Evolutionary conservation across 2,888 invertebrate species (phyloP).

Genomic region (Pycnomerus fuliginosus): DNA sequence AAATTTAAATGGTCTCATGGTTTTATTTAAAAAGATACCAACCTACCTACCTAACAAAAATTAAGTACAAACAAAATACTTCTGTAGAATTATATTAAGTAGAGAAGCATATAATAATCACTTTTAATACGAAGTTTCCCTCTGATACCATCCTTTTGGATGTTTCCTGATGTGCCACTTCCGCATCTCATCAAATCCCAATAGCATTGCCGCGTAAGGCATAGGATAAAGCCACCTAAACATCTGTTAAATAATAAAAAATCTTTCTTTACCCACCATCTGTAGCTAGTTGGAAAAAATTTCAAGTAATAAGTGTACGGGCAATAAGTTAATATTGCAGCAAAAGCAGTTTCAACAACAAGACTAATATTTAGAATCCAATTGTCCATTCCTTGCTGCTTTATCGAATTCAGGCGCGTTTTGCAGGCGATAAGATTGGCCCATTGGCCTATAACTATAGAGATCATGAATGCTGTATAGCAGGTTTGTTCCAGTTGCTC

Average conservation of each 20-base stretch:
- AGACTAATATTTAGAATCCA: slow-evolving; percentile 64
- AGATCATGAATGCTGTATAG: slow-evolving; percentile 80
- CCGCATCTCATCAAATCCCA: slow-evolving; percentile 73
- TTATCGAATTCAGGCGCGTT: slow-evolving; percentile 71
- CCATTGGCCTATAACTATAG: slow-evolving; percentile 77
- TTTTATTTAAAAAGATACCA: no score
- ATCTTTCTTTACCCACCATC: slow-evolving; percentile 53
- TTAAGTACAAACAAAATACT: no score
- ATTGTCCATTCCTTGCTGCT: slow-evolving; percentile 76
- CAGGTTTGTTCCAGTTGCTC: slow-evolving; percentile 75
- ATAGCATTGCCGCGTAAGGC: slow-evolving; percentile 75
- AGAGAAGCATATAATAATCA: no score
- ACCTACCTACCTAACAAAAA: no score
- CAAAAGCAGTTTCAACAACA: slow-evolving; percentile 63
- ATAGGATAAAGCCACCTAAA: slow-evolving; percentile 57
- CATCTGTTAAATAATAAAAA: no score
- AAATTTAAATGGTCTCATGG: no score
- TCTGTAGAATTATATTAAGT: no score
- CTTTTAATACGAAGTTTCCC: slow-evolving; percentile 74
- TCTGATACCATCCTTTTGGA: slow-evolving; percentile 71
- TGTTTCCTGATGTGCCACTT: slow-evolving; percentile 70
- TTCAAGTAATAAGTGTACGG: slow-evolving; percentile 64
- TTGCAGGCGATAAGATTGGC: slow-evolving; percentile 80
- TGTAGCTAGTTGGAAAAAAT: slow-evolving; percentile 67
- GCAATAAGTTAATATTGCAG: slow-evolving; percentile 65